phyloP scores from a whole-genome alignment of 2,797 vertebrate genomes.

The Dryobates pubescens region DNA sequence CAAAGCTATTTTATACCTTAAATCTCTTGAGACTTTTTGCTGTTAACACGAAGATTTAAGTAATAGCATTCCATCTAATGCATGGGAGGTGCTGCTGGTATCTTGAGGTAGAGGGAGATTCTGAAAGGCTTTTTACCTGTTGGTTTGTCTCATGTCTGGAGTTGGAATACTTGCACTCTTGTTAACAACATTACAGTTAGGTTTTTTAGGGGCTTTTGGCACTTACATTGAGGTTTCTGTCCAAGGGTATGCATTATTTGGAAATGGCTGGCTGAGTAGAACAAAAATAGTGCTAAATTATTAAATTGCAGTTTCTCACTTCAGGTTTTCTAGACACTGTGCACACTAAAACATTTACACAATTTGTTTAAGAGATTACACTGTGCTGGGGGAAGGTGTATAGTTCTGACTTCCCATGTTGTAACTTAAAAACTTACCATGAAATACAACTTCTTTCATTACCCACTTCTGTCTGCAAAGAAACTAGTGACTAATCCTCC shows the following conservation, averaged over 20 bases:
- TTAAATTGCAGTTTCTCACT: background rate
- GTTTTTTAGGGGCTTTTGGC: background rate
- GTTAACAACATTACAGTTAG: background rate
- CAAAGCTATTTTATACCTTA: background rate
- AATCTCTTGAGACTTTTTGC: background rate
- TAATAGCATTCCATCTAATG: background rate
- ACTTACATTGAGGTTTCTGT: background rate
- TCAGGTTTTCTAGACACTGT: background rate
- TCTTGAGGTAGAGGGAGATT: background rate
- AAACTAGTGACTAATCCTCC: background rate
- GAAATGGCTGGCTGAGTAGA: background rate
- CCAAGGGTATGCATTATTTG: accelerated
- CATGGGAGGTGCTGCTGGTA: background rate
- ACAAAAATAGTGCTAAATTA: background rate
- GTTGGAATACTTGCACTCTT: background rate
- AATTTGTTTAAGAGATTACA: background rate
- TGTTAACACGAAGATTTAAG: background rate
- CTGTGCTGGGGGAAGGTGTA: accelerated
- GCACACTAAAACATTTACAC: background rate
- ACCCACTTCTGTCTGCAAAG: background rate
- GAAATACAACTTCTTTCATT: background rate
- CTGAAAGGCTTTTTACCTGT: accelerated
- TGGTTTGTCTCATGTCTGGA: background rate
- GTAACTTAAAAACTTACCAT: accelerated
- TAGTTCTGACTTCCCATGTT: background rate